These are phyloP conservation scores for Caerostris extrusa DNA, from an alignment of 1,140 invertebrate species.

Conservation along the genomic window DNA sequence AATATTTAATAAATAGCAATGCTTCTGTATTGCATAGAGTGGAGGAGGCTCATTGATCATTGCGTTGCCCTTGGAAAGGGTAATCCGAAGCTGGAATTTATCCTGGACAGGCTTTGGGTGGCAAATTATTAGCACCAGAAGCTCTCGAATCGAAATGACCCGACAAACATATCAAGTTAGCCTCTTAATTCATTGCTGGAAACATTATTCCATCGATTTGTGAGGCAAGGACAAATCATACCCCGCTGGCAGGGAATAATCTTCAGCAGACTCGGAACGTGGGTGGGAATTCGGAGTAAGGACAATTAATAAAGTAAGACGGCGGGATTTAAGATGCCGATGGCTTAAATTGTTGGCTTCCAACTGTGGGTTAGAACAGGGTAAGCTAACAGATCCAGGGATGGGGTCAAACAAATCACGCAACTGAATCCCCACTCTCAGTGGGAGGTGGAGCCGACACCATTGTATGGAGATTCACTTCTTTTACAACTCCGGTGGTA, in stretches of 20 bases:
- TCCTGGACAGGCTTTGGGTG: conserved; percentile 13
- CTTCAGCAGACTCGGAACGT: conserved; percentile 43
- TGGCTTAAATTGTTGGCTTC: conserved; percentile 67
- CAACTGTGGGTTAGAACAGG: conserved; percentile 45
- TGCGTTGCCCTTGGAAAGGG: background rate
- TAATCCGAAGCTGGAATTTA: conserved; percentile 20
- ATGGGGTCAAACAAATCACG: conserved; percentile 73
- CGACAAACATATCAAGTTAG: conserved; percentile 42
- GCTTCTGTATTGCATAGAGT: background rate
- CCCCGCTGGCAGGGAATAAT: conserved; percentile 72
- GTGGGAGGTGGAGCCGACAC: conserved; percentile 40
- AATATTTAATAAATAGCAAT: background rate
- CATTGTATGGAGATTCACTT: conserved; percentile 67
- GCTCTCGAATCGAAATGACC: conserved; percentile 19
- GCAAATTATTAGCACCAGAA: conserved; percentile 47
- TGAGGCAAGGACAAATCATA: conserved; percentile 57
- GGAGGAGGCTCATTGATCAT: background rate
- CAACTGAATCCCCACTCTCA: conserved; percentile 23
- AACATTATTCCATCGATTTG: conserved; percentile 69
- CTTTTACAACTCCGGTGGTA: conserved; percentile 60
- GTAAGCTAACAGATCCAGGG: conserved; percentile 43
- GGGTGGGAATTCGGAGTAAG: conserved; percentile 60
- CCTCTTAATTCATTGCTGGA: conserved; percentile 69
- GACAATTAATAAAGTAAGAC: conserved; percentile 75
- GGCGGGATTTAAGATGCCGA: conserved; percentile 70